These are phyloP conservation scores for Cyprinodon variegatus DNA, from an alignment of 2,113 vertebrate genomes.

Conservation along the genomic window DNA sequence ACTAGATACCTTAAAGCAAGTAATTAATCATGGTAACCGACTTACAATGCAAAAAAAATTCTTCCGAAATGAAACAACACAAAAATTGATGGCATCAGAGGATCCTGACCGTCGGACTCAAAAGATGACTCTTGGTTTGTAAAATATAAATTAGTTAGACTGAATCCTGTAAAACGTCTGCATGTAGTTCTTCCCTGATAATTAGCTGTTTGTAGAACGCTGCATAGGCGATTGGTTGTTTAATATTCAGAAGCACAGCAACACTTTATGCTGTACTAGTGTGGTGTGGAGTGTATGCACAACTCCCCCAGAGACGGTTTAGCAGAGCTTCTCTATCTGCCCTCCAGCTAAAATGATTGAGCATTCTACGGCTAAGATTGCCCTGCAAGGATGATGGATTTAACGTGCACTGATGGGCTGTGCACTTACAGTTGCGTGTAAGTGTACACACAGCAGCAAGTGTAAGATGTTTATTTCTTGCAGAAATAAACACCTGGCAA, in stretches of 20 bases:
- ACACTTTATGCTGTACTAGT: conserved; percentile 5
- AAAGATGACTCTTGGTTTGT: neutral
- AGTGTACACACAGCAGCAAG: too few species aligned
- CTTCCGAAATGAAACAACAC: conserved; percentile 50
- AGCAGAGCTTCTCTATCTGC: conserved; percentile 64
- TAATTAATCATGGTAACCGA: conserved; percentile 55
- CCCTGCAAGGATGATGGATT: neutral
- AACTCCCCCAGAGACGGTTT: conserved; percentile 64
- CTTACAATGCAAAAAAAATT: conserved; percentile 54
- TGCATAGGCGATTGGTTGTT: conserved; percentile 27
- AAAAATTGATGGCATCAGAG: conserved; percentile 4
- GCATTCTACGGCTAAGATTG: conserved; percentile 51
- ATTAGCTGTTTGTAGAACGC: conserved; percentile 24
- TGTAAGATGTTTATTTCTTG: too few species aligned
- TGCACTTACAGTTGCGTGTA: too few species aligned
- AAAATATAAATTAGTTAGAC: neutral
- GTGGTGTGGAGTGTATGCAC: conserved; percentile 23
- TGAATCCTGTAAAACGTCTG: neutral
- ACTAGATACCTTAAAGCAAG: conserved; percentile 12
- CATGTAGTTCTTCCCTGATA: conserved; percentile 24
- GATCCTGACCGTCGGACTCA: conserved; percentile 21
- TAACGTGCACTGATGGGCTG: too few species aligned
- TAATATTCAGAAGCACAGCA: conserved; percentile 16
- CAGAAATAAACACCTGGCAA: too few species aligned
- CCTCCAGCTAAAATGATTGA: conserved; percentile 66